Percentiles rank a stretch among this genome's conserved stretches.
phyloP scores from a whole-genome alignment of 2,888 invertebrate genomes.

The Saturnia pavonia region DNA sequence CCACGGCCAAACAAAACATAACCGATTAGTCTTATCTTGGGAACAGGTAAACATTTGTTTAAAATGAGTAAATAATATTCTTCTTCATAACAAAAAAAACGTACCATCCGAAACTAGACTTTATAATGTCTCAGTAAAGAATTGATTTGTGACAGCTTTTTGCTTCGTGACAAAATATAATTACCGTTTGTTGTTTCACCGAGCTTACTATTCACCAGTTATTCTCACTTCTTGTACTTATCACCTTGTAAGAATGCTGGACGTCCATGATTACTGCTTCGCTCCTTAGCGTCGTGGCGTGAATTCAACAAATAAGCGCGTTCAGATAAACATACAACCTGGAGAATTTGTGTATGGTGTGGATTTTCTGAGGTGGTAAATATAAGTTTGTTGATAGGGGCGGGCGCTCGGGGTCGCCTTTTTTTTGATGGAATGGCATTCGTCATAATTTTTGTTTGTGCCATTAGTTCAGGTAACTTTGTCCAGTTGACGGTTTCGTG shows the following conservation, averaged over 20 bases:
- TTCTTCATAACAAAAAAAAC: neutral
- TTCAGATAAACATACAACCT: too few relatives aligned
- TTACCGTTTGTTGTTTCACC: neutral
- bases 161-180: slow-evolving; percentile 21
- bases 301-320: too few relatives aligned
- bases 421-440: slow-evolving; percentile 62
- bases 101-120: slow-evolving; percentile 21
- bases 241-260: too few relatives aligned
- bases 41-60: slow-evolving; percentile 66
- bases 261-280: too few relatives aligned
- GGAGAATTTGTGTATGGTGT: rapidly evolving
- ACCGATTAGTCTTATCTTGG: slow-evolving; percentile 72
- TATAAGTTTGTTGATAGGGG: slow-evolving; percentile 34
- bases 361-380: neutral
- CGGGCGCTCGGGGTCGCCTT: slow-evolving; percentile 60
- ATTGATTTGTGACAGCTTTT: neutral
- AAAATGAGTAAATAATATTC: slow-evolving; percentile 59
- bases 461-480: slow-evolving; percentile 55
- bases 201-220: too few relatives aligned
- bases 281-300: too few relatives aligned
- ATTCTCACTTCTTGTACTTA: too few relatives aligned
- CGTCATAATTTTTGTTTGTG: slow-evolving; percentile 68
- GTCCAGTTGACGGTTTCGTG: slow-evolving; percentile 53
- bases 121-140: slow-evolving; percentile 26
- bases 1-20: slow-evolving; percentile 64